A percentile compares a stretch with the other conserved stretches of the same genome.
Conservation (phyloP, 2,113 vertebrate genomes). For the Dinomys branickii region DNA sequence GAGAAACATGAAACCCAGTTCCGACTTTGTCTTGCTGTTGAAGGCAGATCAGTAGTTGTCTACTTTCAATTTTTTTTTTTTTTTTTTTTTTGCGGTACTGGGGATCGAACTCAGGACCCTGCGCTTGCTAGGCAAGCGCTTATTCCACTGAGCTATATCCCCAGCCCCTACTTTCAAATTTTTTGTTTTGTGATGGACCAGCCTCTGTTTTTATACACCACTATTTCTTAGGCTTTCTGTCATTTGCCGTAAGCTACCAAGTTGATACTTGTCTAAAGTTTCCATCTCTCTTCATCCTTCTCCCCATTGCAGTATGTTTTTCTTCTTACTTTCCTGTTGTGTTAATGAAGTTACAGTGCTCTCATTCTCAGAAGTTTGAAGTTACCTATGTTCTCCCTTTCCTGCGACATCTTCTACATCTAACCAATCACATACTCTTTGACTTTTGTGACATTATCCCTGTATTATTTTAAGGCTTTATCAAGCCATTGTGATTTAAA, state of each 20-base stretch:
- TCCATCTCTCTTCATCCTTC: background rate
- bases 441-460: background rate
- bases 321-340: background rate
- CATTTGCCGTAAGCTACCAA: background rate
- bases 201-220: background rate
- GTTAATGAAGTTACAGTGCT: background rate
- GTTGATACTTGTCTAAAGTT: background rate
- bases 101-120: too few relatives aligned
- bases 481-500: background rate
- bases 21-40: background rate
- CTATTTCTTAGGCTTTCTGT: background rate
- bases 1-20: background rate
- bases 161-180: background rate
- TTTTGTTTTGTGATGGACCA: background rate
- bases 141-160: too few relatives aligned
- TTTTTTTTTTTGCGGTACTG: too few relatives aligned
- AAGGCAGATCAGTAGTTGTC: background rate
- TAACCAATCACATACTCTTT: background rate
- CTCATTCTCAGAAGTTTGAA: background rate
- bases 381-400: background rate
- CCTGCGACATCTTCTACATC: background rate
- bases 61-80: constrained; percentile 21
- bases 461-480: background rate
- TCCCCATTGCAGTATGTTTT: background rate
- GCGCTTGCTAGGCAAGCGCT: too few relatives aligned